phyloP scores from a whole-genome alignment of 2,888 invertebrate genomes.

The Tiliacea aurago region DNA sequence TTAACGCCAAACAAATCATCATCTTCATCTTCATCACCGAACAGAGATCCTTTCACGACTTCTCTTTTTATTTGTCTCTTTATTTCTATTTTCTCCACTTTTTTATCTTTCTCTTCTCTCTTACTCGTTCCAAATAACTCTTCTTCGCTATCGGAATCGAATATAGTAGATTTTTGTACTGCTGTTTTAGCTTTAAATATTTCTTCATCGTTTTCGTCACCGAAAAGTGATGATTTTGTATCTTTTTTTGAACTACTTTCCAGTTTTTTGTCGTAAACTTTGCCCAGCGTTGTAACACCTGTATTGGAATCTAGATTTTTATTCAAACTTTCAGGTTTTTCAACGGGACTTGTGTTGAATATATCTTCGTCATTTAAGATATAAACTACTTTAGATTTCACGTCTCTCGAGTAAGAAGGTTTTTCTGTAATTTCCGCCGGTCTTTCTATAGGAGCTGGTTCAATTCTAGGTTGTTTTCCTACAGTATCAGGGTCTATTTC shows the following conservation, averaged over 20 bases:
- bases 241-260: conserved; percentile 60
- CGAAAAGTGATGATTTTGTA: conserved; percentile 73
- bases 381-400: conserved; percentile 83
- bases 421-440: conserved; percentile 19
- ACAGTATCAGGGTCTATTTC: conserved; percentile 5
- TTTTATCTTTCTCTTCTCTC: conserved; percentile 54
- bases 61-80: conserved; percentile 59
- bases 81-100: conserved; percentile 57
- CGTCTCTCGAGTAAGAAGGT: conserved; percentile 44
- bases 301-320: conserved; percentile 40
- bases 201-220: conserved; percentile 79
- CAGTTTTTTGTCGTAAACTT: conserved; percentile 37
- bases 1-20: conserved; percentile 81
- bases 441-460: not conserved
- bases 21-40: conserved; percentile 82
- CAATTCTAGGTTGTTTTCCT: conserved; percentile 7
- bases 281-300: conserved; percentile 52
- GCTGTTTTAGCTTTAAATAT: conserved; percentile 73
- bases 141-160: conserved; percentile 83
- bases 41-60: conserved; percentile 75
- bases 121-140: conserved; percentile 76
- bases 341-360: conserved; percentile 70
- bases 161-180: conserved; percentile 68
- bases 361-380: conserved; percentile 86
- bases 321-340: conserved; percentile 32